Evolutionary conservation across 2,797 vertebrate species (phyloP), one percentile per base, ranked within the genome.

Genomic region (Iguana delicatissima): DNA sequence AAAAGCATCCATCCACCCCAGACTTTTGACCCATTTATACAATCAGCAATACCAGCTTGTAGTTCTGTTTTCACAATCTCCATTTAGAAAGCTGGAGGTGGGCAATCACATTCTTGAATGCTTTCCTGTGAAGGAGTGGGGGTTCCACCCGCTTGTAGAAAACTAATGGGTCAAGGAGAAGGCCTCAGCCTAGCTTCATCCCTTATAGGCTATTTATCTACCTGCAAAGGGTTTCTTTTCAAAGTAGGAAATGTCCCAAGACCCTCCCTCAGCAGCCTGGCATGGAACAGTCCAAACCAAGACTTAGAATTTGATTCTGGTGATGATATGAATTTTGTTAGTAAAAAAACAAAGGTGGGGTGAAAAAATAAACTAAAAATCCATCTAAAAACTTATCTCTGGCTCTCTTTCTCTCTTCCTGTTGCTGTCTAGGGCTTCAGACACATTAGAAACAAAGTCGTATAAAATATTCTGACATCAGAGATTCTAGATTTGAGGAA

Each of bases 351-450:
- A 35, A 50, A 38, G 42, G 6, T 1, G 1, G 32, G n/a, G 22
- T 35, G 9, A 46, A 57, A 29, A 72, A 20, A 55, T n/a, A 18
- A 82, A 32, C 35, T 38, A 46, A 82, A 82, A 81, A 62, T 29
- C 20, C 14, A 18, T 5, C 50, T 77, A 80, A 42, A 86, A 42
- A 62, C 35, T 7, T 22, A 14, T 67, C 12, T 38, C 26, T 46
- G 4, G 12, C 12, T 50, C 46, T 24, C 16, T n/a, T 29, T 29
- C 5, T 55, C 5, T 16, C 32, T 57, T 26, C 52, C 46, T 64
- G 9, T 26, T 2, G n/a, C 32, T 1, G n/a, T 9, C 1, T n/a
- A 24, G 14, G n/a, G 38, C 6, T 9, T 42, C 0, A 7, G 1
- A 24, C 10, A 32, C 24, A 38, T 18, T 32, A 4, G 62, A 57